These are phyloP conservation scores for Globodera rostochiensis DNA, from an alignment of 1,140 invertebrate species.

Conservation along the genomic window DNA sequence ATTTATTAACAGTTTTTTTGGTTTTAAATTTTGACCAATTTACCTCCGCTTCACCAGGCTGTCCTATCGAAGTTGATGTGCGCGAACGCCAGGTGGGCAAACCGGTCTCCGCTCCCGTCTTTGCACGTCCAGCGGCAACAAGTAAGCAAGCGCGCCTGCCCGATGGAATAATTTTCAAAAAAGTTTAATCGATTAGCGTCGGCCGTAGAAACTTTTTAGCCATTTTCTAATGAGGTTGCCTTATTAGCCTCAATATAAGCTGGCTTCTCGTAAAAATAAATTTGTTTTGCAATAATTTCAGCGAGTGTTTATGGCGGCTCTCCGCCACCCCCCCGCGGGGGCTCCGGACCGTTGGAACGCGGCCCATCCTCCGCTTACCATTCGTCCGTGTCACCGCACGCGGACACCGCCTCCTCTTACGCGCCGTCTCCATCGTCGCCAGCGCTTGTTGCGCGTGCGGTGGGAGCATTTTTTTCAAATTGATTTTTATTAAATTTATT, in stretches of 20 bases:
- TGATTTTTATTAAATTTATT: neutral
- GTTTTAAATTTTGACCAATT: no score
- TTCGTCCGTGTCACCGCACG: slow-evolving; percentile 45
- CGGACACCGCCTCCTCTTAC: slow-evolving; percentile 45
- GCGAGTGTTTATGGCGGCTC: slow-evolving; percentile 21
- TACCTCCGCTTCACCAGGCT: slow-evolving; percentile 49
- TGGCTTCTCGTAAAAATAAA: no score
- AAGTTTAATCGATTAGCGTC: no score
- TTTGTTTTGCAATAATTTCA: neutral
- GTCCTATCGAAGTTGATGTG: slow-evolving; percentile 63
- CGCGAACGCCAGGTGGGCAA: slow-evolving; percentile 63
- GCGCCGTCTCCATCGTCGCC: slow-evolving; percentile 43
- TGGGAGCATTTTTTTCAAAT: neutral
- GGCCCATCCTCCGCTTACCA: slow-evolving; percentile 54
- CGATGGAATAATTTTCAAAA: neutral
- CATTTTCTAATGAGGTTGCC: no score
- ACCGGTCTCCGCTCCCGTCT: slow-evolving; percentile 55
- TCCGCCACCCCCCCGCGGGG: slow-evolving; percentile 20
- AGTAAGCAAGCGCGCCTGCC: slow-evolving; percentile 23
- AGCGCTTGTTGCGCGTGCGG: neutral
- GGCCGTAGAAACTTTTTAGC: no score
- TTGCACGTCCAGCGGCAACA: slow-evolving; percentile 13
- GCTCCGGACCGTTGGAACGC: slow-evolving; percentile 32
- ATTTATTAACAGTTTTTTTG: no score
- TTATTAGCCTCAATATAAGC: no score